Evolutionary conservation across 2,113 vertebrate species (phyloP), one percentile per base, ranked within the genome.

Genomic region (Cheirogaleus medius): DNA sequence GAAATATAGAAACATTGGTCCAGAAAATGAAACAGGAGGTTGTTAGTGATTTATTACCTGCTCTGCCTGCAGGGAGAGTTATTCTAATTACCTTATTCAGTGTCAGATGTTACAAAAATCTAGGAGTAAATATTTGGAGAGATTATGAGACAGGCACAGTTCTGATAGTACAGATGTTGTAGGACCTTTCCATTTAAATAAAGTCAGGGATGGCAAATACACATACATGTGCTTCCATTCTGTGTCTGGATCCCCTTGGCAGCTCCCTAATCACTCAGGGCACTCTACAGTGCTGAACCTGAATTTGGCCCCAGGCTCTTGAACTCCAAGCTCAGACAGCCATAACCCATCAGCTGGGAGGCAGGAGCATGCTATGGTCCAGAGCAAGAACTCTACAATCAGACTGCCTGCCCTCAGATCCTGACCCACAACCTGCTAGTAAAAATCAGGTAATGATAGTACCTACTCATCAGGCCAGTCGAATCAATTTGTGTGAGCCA

Each of bases 51-150:
- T n/a, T 44, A 8, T 88, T 68, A 56, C 77, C 80, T 90, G 74
- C 68, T 88, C 56, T 47, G 25, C 83, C 81, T 91, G 13, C 71
- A 86, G 82, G 52, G 63, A 83, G 15, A 66, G 29, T 90, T 86
- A 17, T 29, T 90, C 88, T 96, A 18, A 81, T 93, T 60, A 81
- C 63, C 54, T 93, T 80, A 44, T 52, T 93, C 54, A 14, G 47
- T 60, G 94, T 94, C 95, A 95, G 86, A 78, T 88, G 47, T 81
- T 73, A 77, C 91, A 76, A 37, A 91, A 77, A 54, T 54, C 78
- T 56, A 73, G 83, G 71, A 78, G 54, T 60, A 58, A 91, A 42
- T 81, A 80, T 92, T 90, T 96, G 90, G 83, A 58, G 82, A 81
- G 88, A 58, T 71, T 13, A 47, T 10, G 76, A 92, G 71, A 34